Percentiles rank a stretch among this genome's conserved stretches.
Evolutionary conservation across 2,888 invertebrate genomes (phyloP).

Genomic region (Polydrusus cervinus): DNA sequence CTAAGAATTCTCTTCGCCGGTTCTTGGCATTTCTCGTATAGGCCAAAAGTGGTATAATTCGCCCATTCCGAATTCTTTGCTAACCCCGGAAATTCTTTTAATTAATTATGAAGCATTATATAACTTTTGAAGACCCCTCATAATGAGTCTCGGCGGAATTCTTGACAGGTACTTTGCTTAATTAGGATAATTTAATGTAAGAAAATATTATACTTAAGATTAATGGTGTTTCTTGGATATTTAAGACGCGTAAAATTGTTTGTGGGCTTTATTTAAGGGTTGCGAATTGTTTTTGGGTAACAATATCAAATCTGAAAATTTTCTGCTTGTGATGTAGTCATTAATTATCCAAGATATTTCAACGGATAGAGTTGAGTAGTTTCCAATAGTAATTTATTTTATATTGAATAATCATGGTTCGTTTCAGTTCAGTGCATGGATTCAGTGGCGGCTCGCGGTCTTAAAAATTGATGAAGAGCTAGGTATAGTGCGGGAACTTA

Average conservation of each 20-base stretch:
- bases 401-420: too few relatives aligned
- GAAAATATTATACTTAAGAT: constrained; percentile 11
- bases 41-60: not conserved
- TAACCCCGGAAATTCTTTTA: constrained; percentile 4
- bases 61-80: constrained; percentile 1
- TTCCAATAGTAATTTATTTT: too few relatives aligned
- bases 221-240: not conserved
- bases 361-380: too few relatives aligned
- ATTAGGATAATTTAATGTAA: constrained; percentile 13
- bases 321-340: not conserved
- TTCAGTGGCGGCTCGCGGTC: too few relatives aligned
- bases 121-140: constrained; percentile 7
- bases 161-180: constrained; percentile 18
- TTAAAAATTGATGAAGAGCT: too few relatives aligned
- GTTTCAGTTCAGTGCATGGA: too few relatives aligned
- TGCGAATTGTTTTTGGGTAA: not conserved
- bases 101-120: constrained; percentile 14
- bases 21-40: too few relatives aligned
- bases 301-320: not conserved
- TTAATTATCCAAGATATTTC: not conserved
- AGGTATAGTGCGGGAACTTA: too few relatives aligned
- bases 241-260: constrained; percentile 1
- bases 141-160: constrained; percentile 12
- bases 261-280: not conserved
- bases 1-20: too few relatives aligned